Conservation (phyloP, 2,113 vertebrate genomes). For the Myxocyprinus asiaticus region DNA sequence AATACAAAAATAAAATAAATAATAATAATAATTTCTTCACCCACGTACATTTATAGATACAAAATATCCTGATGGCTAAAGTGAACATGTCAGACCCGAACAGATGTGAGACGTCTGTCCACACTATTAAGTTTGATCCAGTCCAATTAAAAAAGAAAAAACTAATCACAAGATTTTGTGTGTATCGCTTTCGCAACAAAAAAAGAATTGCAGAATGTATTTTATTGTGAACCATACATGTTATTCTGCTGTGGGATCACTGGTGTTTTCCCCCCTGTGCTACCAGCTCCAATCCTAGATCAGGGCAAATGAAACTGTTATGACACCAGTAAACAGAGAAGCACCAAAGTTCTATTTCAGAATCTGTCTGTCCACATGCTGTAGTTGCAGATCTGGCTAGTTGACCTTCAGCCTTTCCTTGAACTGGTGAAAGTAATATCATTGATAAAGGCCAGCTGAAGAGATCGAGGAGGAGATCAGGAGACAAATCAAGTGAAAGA, state of each 20-base stretch:
- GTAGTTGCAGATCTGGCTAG: background rate
- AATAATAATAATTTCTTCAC: background rate
- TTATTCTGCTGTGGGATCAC: slow-evolving; percentile 6
- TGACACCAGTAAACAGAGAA: slow-evolving; percentile 1
- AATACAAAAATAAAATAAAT: too few species aligned
- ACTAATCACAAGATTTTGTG: background rate
- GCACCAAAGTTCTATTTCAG: background rate
- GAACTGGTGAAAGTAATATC: slow-evolving; percentile 20
- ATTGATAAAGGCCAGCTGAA: slow-evolving; percentile 3
- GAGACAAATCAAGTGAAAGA: slow-evolving; percentile 18
- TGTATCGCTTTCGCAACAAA: background rate
- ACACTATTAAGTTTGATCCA: slow-evolving; percentile 1
- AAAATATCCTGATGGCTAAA: background rate
- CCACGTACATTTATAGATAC: background rate
- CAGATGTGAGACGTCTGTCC: slow-evolving; percentile 20
- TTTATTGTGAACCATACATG: background rate
- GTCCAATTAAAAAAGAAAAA: background rate
- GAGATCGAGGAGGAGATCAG: background rate
- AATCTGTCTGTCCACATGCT: background rate
- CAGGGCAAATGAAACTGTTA: background rate
- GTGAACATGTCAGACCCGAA: slow-evolving; percentile 11
- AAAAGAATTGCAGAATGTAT: slow-evolving; percentile 1
- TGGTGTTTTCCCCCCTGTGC: background rate
- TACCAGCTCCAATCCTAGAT: background rate
- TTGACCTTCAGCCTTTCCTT: slow-evolving; percentile 9